Percentiles rank a stretch among this genome's conserved stretches.
Conservation (phyloP, 2,888 invertebrate species). For the Opisthograptis luteolata region DNA sequence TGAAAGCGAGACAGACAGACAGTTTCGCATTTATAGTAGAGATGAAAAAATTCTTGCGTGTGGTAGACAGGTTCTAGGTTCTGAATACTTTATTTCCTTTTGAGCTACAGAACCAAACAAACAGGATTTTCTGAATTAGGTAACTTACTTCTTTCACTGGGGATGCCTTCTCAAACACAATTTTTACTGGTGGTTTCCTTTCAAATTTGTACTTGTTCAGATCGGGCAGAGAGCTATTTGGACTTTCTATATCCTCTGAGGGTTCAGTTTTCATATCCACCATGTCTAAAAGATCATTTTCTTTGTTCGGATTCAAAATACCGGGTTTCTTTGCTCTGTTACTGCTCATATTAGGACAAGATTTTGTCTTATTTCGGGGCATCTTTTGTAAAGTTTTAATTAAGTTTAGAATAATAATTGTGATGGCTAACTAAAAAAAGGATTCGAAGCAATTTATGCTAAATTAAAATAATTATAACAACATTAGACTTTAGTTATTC, state of each 20-base stretch:
- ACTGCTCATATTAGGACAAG: conserved; percentile 9
- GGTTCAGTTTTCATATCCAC: conserved; percentile 37
- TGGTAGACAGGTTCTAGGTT: too few relatives aligned
- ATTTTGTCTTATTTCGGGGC: conserved; percentile 55
- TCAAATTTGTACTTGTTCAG: conserved; percentile 66
- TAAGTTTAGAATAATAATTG: not conserved
- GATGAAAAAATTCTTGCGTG: too few relatives aligned
- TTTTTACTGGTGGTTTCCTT: conserved; percentile 68
- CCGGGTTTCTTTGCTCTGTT: conserved; percentile 8
- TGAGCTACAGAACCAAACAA: too few relatives aligned
- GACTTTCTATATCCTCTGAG: conserved; percentile 35
- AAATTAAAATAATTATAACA: too few relatives aligned
- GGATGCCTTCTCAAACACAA: conserved; percentile 66
- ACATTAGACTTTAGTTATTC: too few relatives aligned
- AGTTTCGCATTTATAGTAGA: too few relatives aligned
- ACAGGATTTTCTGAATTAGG: too few relatives aligned
- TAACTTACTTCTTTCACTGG: conserved; percentile 47
- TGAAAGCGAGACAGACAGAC: too few relatives aligned
- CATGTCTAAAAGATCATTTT: conserved; percentile 15
- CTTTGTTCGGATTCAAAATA: conserved; percentile 1
- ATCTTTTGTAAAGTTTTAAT: conserved; percentile 42
- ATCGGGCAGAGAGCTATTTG: conserved; percentile 42
- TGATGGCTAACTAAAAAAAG: not conserved
- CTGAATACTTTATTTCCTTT: too few relatives aligned
- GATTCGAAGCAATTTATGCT: too few relatives aligned